phyloP scores from a whole-genome alignment of 1,140 invertebrate species.

The Goniozus legneri region DNA sequence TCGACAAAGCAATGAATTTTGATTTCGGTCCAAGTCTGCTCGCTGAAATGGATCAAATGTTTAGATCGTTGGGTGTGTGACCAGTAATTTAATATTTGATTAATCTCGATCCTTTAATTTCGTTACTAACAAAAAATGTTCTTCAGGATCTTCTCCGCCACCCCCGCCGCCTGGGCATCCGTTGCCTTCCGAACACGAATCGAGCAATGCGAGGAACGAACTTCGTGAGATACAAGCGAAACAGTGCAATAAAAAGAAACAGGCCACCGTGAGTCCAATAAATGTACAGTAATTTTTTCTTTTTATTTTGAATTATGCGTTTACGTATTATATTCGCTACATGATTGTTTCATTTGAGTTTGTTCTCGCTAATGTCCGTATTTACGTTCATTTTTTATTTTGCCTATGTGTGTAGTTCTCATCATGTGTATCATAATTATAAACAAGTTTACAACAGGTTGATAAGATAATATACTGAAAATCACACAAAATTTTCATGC shows the following conservation, averaged over 20 bases:
- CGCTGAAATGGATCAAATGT: slow-evolving; percentile 94
- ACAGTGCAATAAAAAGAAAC: slow-evolving; percentile 66
- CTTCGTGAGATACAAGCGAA: slow-evolving; percentile 67
- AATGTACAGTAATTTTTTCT: slow-evolving; percentile 47
- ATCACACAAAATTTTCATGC: too few species aligned
- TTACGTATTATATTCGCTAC: slow-evolving; percentile 24
- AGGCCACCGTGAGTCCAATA: slow-evolving; percentile 64
- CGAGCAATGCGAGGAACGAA: slow-evolving; percentile 69
- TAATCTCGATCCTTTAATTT: slow-evolving; percentile 2
- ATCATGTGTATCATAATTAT: slow-evolving; percentile 9
- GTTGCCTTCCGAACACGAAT: slow-evolving; percentile 61
- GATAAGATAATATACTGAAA: too few species aligned
- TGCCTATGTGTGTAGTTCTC: slow-evolving; percentile 9
- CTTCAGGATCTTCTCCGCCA: slow-evolving; percentile 44
- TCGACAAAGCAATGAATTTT: slow-evolving; percentile 59
- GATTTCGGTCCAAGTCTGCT: slow-evolving; percentile 91
- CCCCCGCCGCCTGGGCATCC: slow-evolving; percentile 43
- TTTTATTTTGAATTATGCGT: slow-evolving; percentile 25
- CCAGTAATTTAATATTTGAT: background rate
- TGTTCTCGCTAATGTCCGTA: background rate
- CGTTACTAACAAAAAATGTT: slow-evolving; percentile 1
- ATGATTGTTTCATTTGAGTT: background rate
- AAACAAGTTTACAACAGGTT: too few species aligned
- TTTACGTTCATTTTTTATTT: slow-evolving; percentile 4
- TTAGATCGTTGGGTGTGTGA: slow-evolving; percentile 65